These are phyloP conservation scores for Momotus momota DNA, from an alignment of 2,797 vertebrate species.

Conservation along the genomic window DNA sequence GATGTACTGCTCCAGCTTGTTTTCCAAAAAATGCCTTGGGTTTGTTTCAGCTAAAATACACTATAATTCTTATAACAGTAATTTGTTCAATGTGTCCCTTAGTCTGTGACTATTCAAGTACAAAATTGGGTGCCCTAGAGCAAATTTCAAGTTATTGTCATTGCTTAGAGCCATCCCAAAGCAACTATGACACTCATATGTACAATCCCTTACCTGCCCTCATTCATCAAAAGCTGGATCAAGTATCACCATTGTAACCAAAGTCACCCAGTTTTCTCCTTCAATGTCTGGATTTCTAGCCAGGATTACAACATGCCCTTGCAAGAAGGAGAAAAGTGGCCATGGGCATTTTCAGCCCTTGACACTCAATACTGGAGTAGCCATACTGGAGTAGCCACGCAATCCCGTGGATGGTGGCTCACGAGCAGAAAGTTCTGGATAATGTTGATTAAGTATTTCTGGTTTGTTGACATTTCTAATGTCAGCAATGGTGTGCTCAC, in stretches of 20 bases:
- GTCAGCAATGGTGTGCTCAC: not conserved
- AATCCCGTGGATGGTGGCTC: accelerated
- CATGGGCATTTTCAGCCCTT: not conserved
- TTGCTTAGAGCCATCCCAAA: not conserved
- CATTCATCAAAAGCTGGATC: not conserved
- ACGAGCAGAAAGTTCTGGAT: not conserved
- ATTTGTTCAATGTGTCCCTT: conserved; percentile 12
- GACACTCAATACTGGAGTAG: not conserved
- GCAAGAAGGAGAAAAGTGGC: not conserved
- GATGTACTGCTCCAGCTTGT: conserved; percentile 54
- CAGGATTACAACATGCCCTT: not conserved
- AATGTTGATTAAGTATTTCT: not conserved
- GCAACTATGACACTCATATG: not conserved
- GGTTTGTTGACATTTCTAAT: not conserved
- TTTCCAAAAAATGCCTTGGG: conserved; percentile 48
- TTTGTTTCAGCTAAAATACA: conserved; percentile 41
- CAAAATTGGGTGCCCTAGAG: not conserved
- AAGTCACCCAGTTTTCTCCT: accelerated
- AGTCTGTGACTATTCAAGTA: not conserved
- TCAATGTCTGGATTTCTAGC: not conserved
- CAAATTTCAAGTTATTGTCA: not conserved
- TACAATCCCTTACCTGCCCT: not conserved
- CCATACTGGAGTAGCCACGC: not conserved
- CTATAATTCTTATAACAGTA: not conserved
- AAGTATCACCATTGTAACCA: not conserved